Evolutionary conservation across 2,113 vertebrate species (phyloP).

Genomic region (Pongo pygmaeus): DNA sequence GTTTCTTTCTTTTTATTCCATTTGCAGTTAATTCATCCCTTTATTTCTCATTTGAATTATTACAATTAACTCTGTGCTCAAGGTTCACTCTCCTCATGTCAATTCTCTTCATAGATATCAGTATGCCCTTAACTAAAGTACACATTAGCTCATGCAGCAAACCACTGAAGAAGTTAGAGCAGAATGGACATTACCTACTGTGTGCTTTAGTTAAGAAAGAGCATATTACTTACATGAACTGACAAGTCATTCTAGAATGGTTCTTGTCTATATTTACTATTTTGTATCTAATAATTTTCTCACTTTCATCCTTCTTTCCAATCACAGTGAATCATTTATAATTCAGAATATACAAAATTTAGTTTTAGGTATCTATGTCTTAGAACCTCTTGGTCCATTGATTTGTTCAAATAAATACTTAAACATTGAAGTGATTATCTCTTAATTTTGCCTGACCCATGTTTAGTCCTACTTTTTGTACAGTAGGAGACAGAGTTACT

Average conservation of each 20-base stretch:
- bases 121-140: neutral
- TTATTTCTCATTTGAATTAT: neutral
- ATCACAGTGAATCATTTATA: neutral
- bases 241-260: neutral
- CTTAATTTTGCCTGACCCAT: neutral
- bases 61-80: neutral
- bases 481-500: neutral
- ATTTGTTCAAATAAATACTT: neutral
- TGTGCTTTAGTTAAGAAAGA: slow-evolving; percentile 33
- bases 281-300: neutral
- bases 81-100: neutral
- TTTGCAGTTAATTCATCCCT: neutral
- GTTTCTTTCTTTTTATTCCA: neutral
- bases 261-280: neutral
- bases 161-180: neutral
- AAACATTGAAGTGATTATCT: neutral
- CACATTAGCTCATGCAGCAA: neutral
- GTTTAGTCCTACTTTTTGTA: neutral
- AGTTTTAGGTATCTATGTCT: neutral
- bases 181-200: neutral
- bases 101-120: neutral
- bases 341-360: neutral
- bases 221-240: neutral
- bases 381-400: neutral
- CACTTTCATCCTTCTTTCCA: neutral